phyloP scores from a whole-genome alignment of 1,140 invertebrate genomes.

The Ceratitis capitata region DNA sequence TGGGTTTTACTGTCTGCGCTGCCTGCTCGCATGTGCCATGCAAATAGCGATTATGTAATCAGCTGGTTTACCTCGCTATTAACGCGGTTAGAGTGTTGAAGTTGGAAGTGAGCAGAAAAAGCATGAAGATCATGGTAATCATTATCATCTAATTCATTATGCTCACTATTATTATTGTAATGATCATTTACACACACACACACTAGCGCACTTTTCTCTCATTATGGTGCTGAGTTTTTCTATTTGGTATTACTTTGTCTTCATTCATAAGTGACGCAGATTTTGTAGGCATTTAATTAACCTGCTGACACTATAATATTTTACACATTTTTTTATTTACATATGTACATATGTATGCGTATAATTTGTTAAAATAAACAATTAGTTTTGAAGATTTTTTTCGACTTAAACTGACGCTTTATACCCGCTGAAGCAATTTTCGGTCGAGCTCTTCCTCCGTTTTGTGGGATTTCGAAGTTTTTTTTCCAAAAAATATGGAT shows the following conservation, averaged over 20 bases:
- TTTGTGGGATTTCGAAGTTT: too few relatives aligned
- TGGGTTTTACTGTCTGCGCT: neutral
- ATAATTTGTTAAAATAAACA: too few relatives aligned
- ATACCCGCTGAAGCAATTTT: too few relatives aligned
- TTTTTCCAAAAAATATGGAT: too few relatives aligned
- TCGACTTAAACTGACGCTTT: too few relatives aligned
- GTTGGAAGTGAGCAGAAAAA: neutral
- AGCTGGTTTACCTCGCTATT: neutral
- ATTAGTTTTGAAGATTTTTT: too few relatives aligned
- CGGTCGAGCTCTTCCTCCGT: too few relatives aligned
- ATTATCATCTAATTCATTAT: neutral
- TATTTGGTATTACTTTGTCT: neutral
- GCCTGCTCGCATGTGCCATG: neutral
- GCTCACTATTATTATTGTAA: neutral
- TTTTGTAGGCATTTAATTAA: neutral
- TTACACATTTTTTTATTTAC: neutral
- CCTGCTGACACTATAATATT: neutral
- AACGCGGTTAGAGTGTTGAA: neutral
- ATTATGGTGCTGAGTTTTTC: neutral
- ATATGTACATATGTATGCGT: too few relatives aligned
- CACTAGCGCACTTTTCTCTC: neutral
- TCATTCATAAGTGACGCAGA: neutral
- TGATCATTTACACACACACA: too few relatives aligned
- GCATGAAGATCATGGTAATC: constrained; percentile 19
- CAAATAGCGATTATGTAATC: constrained; percentile 5